Evolutionary conservation across 2,888 invertebrate species (phyloP), one percentile per base, ranked within the genome.

Genomic region (Hemithea aestivaria): DNA sequence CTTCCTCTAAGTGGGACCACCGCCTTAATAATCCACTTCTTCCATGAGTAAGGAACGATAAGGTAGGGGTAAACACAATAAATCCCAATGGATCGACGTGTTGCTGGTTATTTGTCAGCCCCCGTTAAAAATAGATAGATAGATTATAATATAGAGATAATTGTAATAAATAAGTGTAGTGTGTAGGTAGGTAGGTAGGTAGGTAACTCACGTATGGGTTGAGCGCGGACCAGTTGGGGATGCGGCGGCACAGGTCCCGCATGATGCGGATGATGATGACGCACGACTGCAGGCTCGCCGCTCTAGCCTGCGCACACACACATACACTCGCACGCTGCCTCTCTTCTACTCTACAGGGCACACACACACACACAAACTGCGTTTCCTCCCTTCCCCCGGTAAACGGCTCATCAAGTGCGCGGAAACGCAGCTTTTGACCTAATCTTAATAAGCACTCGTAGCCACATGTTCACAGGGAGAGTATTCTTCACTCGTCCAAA

Each of bases 181-280:
- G n/a, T n/a, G n/a, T n/a, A n/a, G n/a, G n/a, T n/a, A n/a, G n/a
- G n/a, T n/a, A n/a, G n/a, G n/a, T n/a, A n/a, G n/a, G n/a, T n/a
- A n/a, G n/a, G n/a, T n/a, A n/a, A 90, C 91, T 90, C 87, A 97
- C 97, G 95, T 98, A 99, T 58, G 96, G 93, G 67, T 94, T 94
- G 48, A 99, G 90, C 43, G 97, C 94, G 58, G 94, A 92, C 98
- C 98, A 99, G 42, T 96, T 96, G 51, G 96, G 95, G 42, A 96
- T 94, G 65, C 98, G 92, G 73, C 95, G 94, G 81, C 98, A 97
- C 43, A 99, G 90, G 89, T 99, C 98, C 56, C 98, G 91, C 82
- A 99, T 89, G 67, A 99, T 94, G 53, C 99, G 92, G 72, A 99
- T 97, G 67, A 98, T 94, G 89, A 98, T 94, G 48, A 98, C 96